phyloP scores from a whole-genome alignment of 2,888 invertebrate genomes.

The Macaria liturata region DNA sequence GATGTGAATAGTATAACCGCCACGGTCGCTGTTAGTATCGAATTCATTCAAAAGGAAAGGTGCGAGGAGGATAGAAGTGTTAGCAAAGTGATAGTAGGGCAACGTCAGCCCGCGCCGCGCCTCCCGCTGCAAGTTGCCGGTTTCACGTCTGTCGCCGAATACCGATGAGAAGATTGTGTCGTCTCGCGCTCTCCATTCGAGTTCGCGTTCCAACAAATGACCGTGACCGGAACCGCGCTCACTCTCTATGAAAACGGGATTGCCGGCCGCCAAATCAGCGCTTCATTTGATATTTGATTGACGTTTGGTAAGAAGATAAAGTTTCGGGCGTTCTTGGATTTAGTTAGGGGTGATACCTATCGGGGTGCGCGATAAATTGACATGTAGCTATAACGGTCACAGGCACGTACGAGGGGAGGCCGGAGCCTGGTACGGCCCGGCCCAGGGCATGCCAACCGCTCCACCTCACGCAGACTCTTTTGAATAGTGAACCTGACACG shows the following conservation, averaged over 20 bases:
- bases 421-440: constrained; percentile 74
- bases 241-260: constrained; percentile 64
- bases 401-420: constrained; percentile 52
- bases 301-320: constrained; percentile 42
- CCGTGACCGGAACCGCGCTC: constrained; percentile 68
- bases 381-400: constrained; percentile 60
- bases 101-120: constrained; percentile 32
- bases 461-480: constrained; percentile 63
- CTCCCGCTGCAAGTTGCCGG: constrained; percentile 15
- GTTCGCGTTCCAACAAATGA: constrained; percentile 54
- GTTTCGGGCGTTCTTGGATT: constrained; percentile 37
- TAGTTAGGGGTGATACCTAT: constrained; percentile 40
- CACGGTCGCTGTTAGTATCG: constrained; percentile 12
- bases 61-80: constrained; percentile 31
- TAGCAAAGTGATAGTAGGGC: constrained; percentile 76
- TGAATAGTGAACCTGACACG: constrained; percentile 53
- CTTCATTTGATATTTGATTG: constrained; percentile 46
- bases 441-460: constrained; percentile 55
- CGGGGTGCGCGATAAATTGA: constrained; percentile 44
- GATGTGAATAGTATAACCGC: constrained; percentile 6
- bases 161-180: constrained; percentile 45
- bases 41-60: constrained; percentile 16
- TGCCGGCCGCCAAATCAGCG: constrained; percentile 31
- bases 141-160: constrained; percentile 17
- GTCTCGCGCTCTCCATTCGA: constrained; percentile 39